A percentile compares a stretch with the other conserved stretches of the same genome.
phyloP scores from a whole-genome alignment of 2,888 invertebrate species.

The Frankliniella intonsa region DNA sequence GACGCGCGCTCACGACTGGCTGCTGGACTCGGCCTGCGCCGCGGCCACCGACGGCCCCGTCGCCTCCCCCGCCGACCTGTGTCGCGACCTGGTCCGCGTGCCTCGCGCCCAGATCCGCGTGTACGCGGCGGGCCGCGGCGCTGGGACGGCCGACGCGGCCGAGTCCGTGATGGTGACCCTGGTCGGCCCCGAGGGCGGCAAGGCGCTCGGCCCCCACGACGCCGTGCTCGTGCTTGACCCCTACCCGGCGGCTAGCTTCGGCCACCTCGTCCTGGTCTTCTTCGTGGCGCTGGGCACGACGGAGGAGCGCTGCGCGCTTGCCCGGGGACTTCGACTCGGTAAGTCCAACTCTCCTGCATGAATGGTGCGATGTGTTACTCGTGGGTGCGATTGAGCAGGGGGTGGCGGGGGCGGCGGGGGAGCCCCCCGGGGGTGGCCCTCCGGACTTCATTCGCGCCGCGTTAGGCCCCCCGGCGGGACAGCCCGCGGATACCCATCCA shows the following conservation, averaged over 20 bases:
- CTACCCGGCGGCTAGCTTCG: constrained; percentile 46
- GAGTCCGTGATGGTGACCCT: constrained; percentile 34
- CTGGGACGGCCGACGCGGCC: constrained; percentile 36
- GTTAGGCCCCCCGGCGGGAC: neutral
- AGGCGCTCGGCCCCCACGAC: constrained; percentile 39
- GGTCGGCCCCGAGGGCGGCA: constrained; percentile 34
- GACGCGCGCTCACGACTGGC: constrained; percentile 8
- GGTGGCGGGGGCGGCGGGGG: neutral
- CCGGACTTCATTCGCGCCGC: neutral
- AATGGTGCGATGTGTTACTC: too few relatives aligned
- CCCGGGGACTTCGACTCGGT: constrained; percentile 46
- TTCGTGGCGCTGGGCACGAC: constrained; percentile 45
- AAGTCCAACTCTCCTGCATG: constrained; percentile 37
- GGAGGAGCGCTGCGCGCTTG: constrained; percentile 42
- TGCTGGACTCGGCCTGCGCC: constrained; percentile 4
- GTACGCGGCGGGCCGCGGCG: constrained; percentile 35
- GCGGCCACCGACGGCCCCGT: neutral
- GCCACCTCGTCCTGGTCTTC: constrained; percentile 45
- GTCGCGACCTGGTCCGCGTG: constrained; percentile 3
- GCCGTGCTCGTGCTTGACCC: constrained; percentile 46
- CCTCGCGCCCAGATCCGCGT: constrained; percentile 6
- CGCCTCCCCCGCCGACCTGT: neutral
- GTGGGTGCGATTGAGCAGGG: neutral
- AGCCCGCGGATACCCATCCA: neutral
- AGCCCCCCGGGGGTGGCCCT: neutral